Evolutionary conservation across 2,888 invertebrate species (phyloP), one percentile per base, ranked within the genome.

Genomic region (Drosophila birchii): DNA sequence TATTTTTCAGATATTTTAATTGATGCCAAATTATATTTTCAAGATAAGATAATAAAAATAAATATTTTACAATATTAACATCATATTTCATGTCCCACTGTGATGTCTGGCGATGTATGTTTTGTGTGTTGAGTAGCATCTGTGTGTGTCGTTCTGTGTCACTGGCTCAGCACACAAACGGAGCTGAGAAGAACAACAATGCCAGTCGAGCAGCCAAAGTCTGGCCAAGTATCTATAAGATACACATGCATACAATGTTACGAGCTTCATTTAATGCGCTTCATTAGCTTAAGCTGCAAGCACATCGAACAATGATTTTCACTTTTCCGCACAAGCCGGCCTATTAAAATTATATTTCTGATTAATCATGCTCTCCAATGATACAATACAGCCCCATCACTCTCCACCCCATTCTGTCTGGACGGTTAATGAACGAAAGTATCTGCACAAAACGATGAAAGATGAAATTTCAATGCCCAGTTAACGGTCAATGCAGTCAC

Each of bases 301-400:
- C 76, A 57, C 38, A 59, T 53, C 72, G 75, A 49, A 71, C 86
- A 69, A 86, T 88, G 86, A 83, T 86, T 80, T 78, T 79, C 81
- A 86, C 71, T 75, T 77, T 79, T 83, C 70, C 43, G 51, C 43
- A 53, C 54, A 29, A 11, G 45, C 39, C 41, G 29, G 53, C 73
- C 75, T 76, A 71, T 83, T 88, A 72, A 73, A 86, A 75, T 69
- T 63, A 55, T 55, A 76, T 86, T 86, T 88, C 45, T 86, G 88
- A 75, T 79, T 79, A 73, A 78, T 86, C 85, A 88, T 79, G 78
- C 81, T 66, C 67, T 56, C 45, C n/a, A 44, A 57, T 51, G 41
- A 66, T 45, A 63, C 45, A 38, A 32, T 57, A 57, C 20, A 45
- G 34, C 20, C 44, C 29, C 23, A 36, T 32, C 51, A 12, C 23